Base-by-base conservation (phyloP, 2,888 invertebrate genomes). In the Pseudococcus longispinus region DNA sequence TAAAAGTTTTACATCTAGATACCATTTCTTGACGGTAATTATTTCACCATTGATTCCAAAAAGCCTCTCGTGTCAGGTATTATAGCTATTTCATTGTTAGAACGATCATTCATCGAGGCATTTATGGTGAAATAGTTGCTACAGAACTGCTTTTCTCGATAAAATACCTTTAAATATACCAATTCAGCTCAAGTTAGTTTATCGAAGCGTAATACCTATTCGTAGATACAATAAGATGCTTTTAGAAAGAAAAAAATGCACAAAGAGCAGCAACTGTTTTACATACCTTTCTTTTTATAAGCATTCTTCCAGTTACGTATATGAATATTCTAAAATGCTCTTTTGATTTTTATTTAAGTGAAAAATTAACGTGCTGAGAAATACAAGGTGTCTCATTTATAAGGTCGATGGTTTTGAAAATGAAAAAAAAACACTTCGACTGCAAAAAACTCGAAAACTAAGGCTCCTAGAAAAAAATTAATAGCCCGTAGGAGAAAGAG, bases 181-280 rank as follows among this genome's bases (percentile, higher is more conserved):
- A 65, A 65, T 65, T 65, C 65, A 65, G 11, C 65, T 65, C 11
- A 65, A 9, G n/a, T 26, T 65, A 70, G 70, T 70, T 70, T 29
- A 70, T 70, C 13, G 70, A 32, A 70, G 70, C 70, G 70, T 70
- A 29, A 70, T 70, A 70, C 70, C 70, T n/a, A 70, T 18, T 70
- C 29, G 29, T 60, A 4, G n/a, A 5, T 26, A 70, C 70, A 29
- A 70, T 70, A 29, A 70, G 70, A 70, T 18, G 70, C 70, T 70
- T 70, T 70, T 32, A 70, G 9, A 60, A 13, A 70, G 18, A 70
- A 70, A 70, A 70, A 70, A 70, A 70, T 3, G 29, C 6, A 32
- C 70, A 29, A 70, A 70, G 29, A 70, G 29, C 18, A 5, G 15
- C 70, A 29, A 70, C 29, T 70, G 15, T 29, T 70, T 70, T 29